Base-by-base conservation (phyloP, 2,797 vertebrate species). In the Cuculus canorus region DNA sequence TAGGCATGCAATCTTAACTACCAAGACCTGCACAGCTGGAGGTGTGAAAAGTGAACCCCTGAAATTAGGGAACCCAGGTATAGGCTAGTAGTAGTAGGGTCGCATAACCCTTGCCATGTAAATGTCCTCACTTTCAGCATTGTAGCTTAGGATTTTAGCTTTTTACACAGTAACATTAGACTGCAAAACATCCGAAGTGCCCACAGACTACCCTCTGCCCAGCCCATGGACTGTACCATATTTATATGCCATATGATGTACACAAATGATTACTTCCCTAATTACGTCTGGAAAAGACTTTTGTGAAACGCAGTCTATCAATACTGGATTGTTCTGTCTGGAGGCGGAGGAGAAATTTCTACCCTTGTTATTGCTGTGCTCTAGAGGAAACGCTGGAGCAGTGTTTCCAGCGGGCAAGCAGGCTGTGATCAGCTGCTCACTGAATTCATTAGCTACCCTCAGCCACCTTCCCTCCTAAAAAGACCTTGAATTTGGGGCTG, bases 71-170 rank as follows among this genome's bases (percentile, higher is more conserved):
- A 25, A 61, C 54, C 13, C 1, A 11, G 11, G 7, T 39, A 7
- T 2, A 19, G n/a, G 13, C 9, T 5, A 37, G 13, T 39, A 45
- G 32, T 4, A 6, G 13, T 6, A 13, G 33, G 33, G 19, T 83
- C n/a, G 22, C 14, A 2, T 1, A 63, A 23, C 21, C 56, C 7
- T 1, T 35, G 32, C 17, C 11, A 3, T 1, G 2, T n/a, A 45
- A 28, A 33, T 45, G 24, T 32, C 35, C 30, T 69, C 33, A 9
- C 21, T 47, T 56, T 24, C 15, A n/a, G 16, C 5, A 4, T 6
- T 23, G 16, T 28, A 69, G 17, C 63, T 88, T 53, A 19, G 27
- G 22, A 1, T 78, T 91, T 69, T 33, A 21, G 28, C 22, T 73
- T 71, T 50, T 32, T 32, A 35, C 4, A 5, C 14, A 5, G 13